These are phyloP conservation scores for Oikopleura dioica DNA, from an alignment of 23 tunicate species.

Conservation along the genomic window DNA sequence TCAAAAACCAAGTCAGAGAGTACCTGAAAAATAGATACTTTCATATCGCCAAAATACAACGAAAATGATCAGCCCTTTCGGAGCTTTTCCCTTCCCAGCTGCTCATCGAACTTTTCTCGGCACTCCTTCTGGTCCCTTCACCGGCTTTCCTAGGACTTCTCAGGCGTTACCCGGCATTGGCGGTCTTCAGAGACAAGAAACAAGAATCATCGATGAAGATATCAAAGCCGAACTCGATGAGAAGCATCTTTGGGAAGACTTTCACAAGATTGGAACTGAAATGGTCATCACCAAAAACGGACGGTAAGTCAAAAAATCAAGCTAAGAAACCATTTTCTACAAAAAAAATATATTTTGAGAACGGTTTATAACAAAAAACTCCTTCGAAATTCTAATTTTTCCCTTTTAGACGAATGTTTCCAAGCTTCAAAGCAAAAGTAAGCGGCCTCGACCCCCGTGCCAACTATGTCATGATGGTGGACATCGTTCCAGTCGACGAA, in stretches of 20 bases:
- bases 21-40: no score
- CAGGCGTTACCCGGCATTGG: background rate
- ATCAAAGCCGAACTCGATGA: slow-evolving; percentile 9
- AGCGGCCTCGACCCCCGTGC: background rate
- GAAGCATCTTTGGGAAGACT: background rate
- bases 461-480: slow-evolving; percentile 4
- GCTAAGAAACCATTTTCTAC: background rate
- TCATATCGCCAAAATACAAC: no score
- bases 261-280: slow-evolving; percentile 2
- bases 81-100: background rate
- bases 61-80: background rate
- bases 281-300: slow-evolving; percentile 13
- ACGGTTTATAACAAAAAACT: no score
- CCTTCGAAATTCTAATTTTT: no score
- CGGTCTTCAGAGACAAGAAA: no score
- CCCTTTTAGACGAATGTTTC: slow-evolving; percentile 11
- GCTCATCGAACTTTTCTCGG: background rate
- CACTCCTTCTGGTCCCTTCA: background rate
- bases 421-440: slow-evolving; percentile 13
- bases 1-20: no score
- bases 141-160: background rate
- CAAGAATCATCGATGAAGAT: no score
- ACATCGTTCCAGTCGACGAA: slow-evolving; percentile 10
- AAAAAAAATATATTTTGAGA: no score
- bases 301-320: background rate